These are phyloP conservation scores for Gavia stellata DNA, from an alignment of 2,113 vertebrate genomes.

Conservation along the genomic window DNA sequence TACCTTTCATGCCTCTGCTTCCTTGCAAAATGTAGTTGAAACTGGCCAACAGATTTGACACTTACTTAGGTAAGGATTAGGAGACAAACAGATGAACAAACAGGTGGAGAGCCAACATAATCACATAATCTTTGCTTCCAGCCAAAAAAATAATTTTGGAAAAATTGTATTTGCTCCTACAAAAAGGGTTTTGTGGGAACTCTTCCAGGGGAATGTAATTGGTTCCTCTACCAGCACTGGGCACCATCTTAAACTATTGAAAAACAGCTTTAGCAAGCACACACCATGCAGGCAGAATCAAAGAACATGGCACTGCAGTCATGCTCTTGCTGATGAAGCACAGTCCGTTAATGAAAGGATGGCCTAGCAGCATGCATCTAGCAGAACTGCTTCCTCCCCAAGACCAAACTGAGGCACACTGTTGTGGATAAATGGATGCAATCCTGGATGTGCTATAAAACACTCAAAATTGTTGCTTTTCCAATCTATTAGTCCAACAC, in stretches of 20 bases:
- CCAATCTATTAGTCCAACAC: background rate
- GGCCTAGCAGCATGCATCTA: background rate
- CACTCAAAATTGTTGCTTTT: background rate
- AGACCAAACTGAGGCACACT: background rate
- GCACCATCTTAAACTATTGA: background rate
- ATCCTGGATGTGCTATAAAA: background rate
- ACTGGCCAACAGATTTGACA: background rate
- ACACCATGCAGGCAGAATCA: background rate
- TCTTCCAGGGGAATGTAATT: background rate
- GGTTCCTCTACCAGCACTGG: background rate
- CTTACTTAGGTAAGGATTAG: background rate
- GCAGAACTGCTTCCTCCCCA: background rate
- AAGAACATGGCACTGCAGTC: background rate
- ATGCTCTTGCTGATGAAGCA: background rate
- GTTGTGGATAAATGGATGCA: background rate
- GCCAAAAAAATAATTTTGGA: background rate
- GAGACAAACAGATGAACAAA: background rate
- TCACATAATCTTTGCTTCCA: background rate
- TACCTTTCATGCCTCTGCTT: background rate
- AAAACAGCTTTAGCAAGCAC: background rate
- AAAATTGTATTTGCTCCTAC: background rate
- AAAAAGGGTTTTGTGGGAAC: background rate
- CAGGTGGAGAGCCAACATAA: background rate
- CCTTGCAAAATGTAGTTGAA: background rate
- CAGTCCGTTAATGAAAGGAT: accelerated